These are phyloP conservation scores for Porites rus DNA, from an alignment of 92 coral and sea anemone genomes.

Conservation along the genomic window DNA sequence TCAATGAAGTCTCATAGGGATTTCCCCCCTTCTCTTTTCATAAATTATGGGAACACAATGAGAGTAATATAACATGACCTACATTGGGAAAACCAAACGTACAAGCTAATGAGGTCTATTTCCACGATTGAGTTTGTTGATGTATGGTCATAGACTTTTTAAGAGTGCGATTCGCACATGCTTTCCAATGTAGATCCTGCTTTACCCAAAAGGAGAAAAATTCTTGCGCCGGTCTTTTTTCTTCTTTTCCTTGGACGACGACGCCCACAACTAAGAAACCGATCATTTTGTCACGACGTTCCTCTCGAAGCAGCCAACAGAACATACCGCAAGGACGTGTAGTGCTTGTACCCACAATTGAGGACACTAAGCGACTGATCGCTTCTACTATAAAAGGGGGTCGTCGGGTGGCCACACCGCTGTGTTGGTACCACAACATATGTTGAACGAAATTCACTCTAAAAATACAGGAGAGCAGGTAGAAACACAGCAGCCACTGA, in stretches of 20 bases:
- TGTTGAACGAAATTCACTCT: slow-evolving; percentile 54
- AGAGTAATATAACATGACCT: no score
- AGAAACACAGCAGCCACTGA: slow-evolving; percentile 5
- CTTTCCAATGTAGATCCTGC: neutral
- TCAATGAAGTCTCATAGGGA: no score
- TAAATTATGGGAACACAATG: no score
- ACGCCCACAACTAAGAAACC: slow-evolving; percentile 72
- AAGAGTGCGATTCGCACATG: neutral
- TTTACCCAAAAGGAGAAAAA: neutral
- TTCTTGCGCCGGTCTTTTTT: no score
- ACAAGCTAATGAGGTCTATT: no score
- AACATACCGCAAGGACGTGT: slow-evolving; percentile 88
- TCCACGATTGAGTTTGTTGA: no score
- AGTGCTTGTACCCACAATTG: slow-evolving; percentile 94
- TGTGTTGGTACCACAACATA: slow-evolving; percentile 84
- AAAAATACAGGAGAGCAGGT: slow-evolving; percentile 31
- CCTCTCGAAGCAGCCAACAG: slow-evolving; percentile 62
- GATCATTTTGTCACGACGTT: slow-evolving; percentile 78
- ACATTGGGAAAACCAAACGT: no score
- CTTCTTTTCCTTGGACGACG: no score
- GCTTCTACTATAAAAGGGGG: slow-evolving; percentile 83
- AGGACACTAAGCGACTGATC: slow-evolving; percentile 84
- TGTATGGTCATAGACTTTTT: no score
- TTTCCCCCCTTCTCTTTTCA: no score
- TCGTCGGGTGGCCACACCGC: slow-evolving; percentile 74